Conservation (phyloP, 53 echinoderm and acorn worm genomes). For the Patiria pectinifera region DNA sequence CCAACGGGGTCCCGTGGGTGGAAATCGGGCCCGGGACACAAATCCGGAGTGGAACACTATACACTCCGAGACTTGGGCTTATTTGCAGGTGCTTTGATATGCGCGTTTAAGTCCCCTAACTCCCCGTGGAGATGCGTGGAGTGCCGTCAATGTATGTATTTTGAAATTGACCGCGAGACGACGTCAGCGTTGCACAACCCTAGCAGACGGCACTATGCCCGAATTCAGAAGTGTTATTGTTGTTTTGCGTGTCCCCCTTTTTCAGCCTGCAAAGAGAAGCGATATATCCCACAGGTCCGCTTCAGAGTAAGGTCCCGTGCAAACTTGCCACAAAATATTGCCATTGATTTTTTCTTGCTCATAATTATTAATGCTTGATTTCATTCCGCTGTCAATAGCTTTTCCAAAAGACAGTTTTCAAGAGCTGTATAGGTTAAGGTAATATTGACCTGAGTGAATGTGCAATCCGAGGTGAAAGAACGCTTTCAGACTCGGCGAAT, state of each 20-base stretch:
- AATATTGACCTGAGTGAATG: too few relatives aligned
- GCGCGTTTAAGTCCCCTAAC: not conserved
- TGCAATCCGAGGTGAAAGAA: too few relatives aligned
- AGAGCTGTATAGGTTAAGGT: too few relatives aligned
- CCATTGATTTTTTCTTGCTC: too few relatives aligned
- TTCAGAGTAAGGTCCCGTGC: not conserved
- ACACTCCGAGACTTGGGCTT: not conserved
- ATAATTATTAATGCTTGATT: too few relatives aligned
- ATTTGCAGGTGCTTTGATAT: not conserved
- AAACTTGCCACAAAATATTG: too few relatives aligned
- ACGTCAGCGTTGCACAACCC: not conserved
- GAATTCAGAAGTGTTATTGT: not conserved
- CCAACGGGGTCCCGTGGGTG: not conserved
- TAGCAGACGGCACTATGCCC: not conserved
- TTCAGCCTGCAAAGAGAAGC: not conserved
- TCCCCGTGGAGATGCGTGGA: not conserved
- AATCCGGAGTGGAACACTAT: not conserved
- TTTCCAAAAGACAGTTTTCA: too few relatives aligned
- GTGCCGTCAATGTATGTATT: not conserved
- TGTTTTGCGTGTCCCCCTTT: not conserved
- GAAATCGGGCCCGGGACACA: not conserved
- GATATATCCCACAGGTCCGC: not conserved
- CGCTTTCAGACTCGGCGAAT: too few relatives aligned
- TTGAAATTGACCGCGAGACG: slow-evolving; percentile 1
- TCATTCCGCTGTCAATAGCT: too few relatives aligned